These are phyloP conservation scores for Mormoops blainvillei DNA, from an alignment of 2,113 vertebrate genomes.

Conservation along the genomic window DNA sequence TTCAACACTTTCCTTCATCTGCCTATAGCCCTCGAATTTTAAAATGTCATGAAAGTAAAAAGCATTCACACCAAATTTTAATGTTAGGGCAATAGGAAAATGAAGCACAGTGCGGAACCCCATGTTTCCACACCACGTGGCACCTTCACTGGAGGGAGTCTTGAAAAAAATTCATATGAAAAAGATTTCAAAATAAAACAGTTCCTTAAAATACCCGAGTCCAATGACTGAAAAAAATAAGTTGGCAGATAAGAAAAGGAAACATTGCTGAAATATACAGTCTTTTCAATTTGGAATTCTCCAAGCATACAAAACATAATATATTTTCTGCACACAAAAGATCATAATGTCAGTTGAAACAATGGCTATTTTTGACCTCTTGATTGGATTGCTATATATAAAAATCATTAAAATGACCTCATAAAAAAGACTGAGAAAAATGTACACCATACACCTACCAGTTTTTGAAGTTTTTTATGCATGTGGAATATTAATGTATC, in stretches of 20 bases:
- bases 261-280: background rate
- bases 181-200: conserved; percentile 3
- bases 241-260: background rate
- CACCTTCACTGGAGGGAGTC: background rate
- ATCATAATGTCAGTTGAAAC: conserved; percentile 6
- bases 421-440: background rate
- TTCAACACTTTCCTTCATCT: background rate
- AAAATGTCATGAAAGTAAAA: background rate
- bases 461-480: background rate
- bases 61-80: background rate
- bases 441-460: background rate
- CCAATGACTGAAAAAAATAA: background rate
- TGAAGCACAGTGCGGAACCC: background rate
- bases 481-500: background rate
- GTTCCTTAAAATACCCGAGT: conserved; percentile 32
- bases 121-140: background rate
- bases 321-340: conserved; percentile 35
- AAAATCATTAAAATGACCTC: conserved; percentile 24
- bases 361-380: background rate
- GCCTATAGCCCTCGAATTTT: background rate
- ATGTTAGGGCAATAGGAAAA: conserved; percentile 7
- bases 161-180: background rate
- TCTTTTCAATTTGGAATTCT: conserved; percentile 11
- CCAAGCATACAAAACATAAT: background rate
- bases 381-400: conserved; percentile 1